Base-by-base conservation (phyloP, 2,797 vertebrate species). In the Gymnoscopelus microlampas region DNA sequence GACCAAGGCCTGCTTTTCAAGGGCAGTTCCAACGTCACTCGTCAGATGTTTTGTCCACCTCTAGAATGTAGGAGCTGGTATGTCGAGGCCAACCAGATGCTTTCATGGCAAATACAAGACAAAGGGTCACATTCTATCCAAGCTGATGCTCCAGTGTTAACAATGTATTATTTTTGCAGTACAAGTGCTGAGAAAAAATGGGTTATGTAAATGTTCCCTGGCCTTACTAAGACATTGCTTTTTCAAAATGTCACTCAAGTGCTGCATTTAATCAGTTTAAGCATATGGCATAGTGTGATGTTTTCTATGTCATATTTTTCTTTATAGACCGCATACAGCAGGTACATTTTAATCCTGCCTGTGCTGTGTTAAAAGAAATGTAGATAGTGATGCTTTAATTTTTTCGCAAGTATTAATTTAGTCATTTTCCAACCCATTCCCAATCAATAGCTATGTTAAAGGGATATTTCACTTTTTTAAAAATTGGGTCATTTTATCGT, bases 41-140 rank as follows among this genome's bases (percentile, higher is more conserved):
- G 59, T 85, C 80, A 66, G 65, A 72, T 80, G 82, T 91, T 86
- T 85, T 78, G 84, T 88, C 78, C 81, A 14, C 76, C 66, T 57
- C 69, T 61, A 71, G 63, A 67, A 58, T 32, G 12, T 58, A 44
- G 71, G 44, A 44, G 60, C 64, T 56, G 72, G 62, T 68, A 78
- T 76, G 78, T 87, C 86, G 89, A 87, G 89, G 88, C 61, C 80
- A 35, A 62, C 53, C 89, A 90, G 84, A 82, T 84, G 83, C 62
- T 66, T 74, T 60, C 48, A 79, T 57, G 60, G 56, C 12, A 81
- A 82, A 81, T 56, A 68, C 58, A 77, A 73, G 14, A n/a, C 5
- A 53, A 82, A 74, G 29, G 62, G 70, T 29, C 8, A 75, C 64
- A 79, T 66, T 83, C 78, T 72, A 23, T 24, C 2, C 19, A 75